phyloP scores from a whole-genome alignment of 2,113 vertebrate species.

The Seriola quinqueradiata region DNA sequence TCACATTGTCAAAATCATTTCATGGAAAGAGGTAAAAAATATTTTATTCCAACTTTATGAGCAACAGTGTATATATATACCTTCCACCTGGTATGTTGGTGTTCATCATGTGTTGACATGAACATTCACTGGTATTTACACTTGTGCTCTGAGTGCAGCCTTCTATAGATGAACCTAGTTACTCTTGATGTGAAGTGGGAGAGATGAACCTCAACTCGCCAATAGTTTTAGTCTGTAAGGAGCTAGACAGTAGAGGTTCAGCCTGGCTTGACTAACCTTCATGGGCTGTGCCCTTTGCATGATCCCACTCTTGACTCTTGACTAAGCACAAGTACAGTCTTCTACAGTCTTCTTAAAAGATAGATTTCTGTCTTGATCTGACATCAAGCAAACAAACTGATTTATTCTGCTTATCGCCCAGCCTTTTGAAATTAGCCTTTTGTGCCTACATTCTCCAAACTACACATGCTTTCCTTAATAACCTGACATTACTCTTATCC shows the following conservation, averaged over 20 bases:
- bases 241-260: neutral
- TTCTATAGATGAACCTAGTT: neutral
- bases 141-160: neutral
- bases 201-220: neutral
- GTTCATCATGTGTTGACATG: neutral
- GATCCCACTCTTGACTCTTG: neutral
- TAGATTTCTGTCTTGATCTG: neutral
- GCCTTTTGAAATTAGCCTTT: conserved; percentile 14
- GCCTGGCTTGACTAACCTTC: neutral
- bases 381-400: neutral
- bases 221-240: neutral
- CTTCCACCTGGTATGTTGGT: neutral
- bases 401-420: neutral
- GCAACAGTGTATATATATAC: neutral
- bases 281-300: neutral
- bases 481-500: conserved; percentile 7
- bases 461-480: conserved; percentile 9
- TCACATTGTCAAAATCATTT: too few species aligned
- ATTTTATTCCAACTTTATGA: too few species aligned
- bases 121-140: neutral
- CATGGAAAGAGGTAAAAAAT: too few species aligned
- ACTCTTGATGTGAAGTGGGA: neutral
- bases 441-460: neutral
- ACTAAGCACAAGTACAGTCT: neutral
- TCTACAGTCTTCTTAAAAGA: neutral